Conservation (phyloP, 2,797 vertebrate species). For the Poecilia wingei region DNA sequence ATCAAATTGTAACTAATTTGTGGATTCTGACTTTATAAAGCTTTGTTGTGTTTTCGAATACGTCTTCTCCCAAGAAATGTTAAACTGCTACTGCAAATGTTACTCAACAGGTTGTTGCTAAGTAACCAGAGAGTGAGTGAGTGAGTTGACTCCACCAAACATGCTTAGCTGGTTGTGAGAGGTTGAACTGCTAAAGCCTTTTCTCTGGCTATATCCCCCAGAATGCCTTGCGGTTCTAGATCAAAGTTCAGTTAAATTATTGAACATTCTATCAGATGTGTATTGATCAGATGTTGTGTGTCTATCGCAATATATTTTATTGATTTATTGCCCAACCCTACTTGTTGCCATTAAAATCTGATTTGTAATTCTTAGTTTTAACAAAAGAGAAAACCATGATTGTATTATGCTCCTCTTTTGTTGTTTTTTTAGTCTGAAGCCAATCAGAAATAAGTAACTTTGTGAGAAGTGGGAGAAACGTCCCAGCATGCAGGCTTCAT, state of each 20-base stretch:
- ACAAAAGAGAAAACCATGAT: conserved; percentile 18
- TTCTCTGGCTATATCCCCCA: too few relatives aligned
- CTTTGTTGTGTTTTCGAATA: neutral
- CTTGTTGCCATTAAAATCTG: neutral
- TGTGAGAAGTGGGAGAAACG: conserved; percentile 13
- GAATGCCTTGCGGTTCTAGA: too few relatives aligned
- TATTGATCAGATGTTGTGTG: too few relatives aligned
- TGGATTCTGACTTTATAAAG: neutral
- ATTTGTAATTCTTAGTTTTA: neutral
- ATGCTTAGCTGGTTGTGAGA: too few relatives aligned
- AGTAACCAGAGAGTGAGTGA: too few relatives aligned
- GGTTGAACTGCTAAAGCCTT: too few relatives aligned
- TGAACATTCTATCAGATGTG: too few relatives aligned
- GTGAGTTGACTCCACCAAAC: too few relatives aligned
- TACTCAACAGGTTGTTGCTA: too few relatives aligned
- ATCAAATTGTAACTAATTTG: neutral
- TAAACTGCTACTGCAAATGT: too few relatives aligned
- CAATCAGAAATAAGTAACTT: conserved; percentile 34
- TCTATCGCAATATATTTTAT: too few relatives aligned
- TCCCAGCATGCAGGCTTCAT: conserved; percentile 26
- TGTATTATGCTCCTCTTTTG: conserved; percentile 17
- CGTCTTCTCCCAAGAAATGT: neutral
- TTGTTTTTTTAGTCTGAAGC: conserved; percentile 14
- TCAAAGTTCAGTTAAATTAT: too few relatives aligned
- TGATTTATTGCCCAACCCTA: neutral